Evolutionary conservation across 2,113 vertebrate genomes (phyloP).

Genomic region (Neolamprologus variostigma): DNA sequence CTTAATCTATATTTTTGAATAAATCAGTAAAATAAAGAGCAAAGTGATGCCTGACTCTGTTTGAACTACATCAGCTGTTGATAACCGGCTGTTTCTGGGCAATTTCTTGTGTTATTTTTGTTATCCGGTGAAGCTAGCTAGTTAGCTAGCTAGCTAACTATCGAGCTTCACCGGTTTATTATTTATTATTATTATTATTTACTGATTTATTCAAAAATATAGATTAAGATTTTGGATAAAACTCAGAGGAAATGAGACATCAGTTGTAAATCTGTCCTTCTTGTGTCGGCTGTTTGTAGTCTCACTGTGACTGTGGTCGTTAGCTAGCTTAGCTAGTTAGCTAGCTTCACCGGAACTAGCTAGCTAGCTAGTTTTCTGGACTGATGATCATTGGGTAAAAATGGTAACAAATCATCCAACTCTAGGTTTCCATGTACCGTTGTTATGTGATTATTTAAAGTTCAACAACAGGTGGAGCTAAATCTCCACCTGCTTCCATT

Average conservation of each 20-base stretch:
- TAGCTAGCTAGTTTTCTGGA: neutral
- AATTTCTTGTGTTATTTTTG: neutral
- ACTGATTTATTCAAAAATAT: neutral
- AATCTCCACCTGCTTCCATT: neutral
- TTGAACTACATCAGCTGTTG: neutral
- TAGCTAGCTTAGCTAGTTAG: too few species aligned
- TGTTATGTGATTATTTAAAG: neutral
- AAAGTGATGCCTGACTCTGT: neutral
- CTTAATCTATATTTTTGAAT: neutral
- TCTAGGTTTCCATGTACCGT: neutral
- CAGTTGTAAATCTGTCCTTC: neutral
- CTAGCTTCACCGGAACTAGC: too few species aligned
- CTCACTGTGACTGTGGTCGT: neutral
- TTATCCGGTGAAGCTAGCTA: neutral
- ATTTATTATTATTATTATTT: too few species aligned
- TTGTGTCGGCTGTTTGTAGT: neutral
- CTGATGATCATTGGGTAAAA: neutral
- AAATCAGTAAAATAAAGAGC: neutral
- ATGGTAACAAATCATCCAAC: neutral
- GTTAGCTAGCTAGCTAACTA: too few species aligned
- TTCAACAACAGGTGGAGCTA: neutral
- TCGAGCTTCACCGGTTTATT: too few species aligned
- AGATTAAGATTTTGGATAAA: fast-evolving
- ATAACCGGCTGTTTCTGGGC: neutral
- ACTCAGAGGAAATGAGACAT: neutral